phyloP scores from a whole-genome alignment of 2,888 invertebrate species.

The Caenorhabditis panamensis region DNA sequence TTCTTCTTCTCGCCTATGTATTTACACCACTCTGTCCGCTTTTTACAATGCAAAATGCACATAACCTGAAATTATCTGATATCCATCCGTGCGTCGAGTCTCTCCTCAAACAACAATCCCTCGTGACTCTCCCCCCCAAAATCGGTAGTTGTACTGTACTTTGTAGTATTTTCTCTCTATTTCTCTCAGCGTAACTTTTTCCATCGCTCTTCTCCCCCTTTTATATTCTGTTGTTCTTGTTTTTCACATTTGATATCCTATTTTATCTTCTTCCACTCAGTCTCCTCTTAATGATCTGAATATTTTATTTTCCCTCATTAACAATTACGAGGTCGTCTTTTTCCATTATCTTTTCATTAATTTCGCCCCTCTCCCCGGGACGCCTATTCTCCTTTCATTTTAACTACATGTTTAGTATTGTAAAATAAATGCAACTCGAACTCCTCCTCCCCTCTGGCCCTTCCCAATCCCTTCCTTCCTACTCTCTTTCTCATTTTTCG shows the following conservation, averaged over 20 bases:
- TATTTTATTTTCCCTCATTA: slow-evolving; percentile 55
- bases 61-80: slow-evolving; percentile 8
- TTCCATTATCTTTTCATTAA: slow-evolving; percentile 11
- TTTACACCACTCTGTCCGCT: slow-evolving; percentile 56
- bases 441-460: not conserved
- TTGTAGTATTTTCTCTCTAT: slow-evolving; percentile 14
- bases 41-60: slow-evolving; percentile 5
- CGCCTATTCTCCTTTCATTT: slow-evolving; percentile 24
- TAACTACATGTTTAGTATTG: slow-evolving; percentile 42
- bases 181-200: slow-evolving; percentile 4
- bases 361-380: not conserved
- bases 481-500: not conserved
- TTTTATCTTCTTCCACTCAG: slow-evolving; percentile 56
- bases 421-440: slow-evolving; percentile 56
- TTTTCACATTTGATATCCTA: slow-evolving; percentile 58
- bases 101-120: not conserved
- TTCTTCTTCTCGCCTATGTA: slow-evolving; percentile 23
- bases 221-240: slow-evolving; percentile 12
- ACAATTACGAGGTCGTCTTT: slow-evolving; percentile 63
- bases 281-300: slow-evolving; percentile 61
- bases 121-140: not conserved
- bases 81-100: not conserved
- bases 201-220: not conserved
- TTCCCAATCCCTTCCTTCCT: not conserved
- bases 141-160: slow-evolving; percentile 25